phyloP scores from a whole-genome alignment of 2,888 invertebrate species.

The Limnephilus marmoratus region DNA sequence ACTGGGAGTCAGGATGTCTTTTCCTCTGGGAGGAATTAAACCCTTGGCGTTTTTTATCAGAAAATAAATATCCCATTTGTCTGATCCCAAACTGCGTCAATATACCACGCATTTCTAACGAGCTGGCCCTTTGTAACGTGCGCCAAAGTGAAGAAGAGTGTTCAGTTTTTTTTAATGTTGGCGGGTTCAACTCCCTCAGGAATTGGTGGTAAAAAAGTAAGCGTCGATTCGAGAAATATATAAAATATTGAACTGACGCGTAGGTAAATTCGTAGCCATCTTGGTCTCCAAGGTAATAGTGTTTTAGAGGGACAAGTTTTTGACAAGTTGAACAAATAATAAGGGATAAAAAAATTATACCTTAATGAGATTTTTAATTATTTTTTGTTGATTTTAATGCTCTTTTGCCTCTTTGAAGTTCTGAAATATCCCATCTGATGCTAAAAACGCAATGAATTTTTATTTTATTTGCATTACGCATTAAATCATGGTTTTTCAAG shows the following conservation, averaged over 20 bases:
- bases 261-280: not conserved
- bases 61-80: conserved; percentile 40
- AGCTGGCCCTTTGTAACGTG: not conserved
- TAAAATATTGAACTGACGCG: not conserved
- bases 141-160: not conserved
- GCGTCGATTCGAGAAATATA: not conserved
- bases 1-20: conserved; percentile 8
- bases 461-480: too few species aligned
- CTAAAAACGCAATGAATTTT: too few species aligned
- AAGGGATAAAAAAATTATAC: too few species aligned
- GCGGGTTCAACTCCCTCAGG: not conserved
- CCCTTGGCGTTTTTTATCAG: conserved; percentile 28
- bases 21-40: conserved; percentile 30
- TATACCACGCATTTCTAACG: conserved; percentile 29
- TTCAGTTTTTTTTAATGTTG: not conserved
- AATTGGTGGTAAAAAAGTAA: not conserved
- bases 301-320: not conserved
- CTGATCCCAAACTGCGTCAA: not conserved
- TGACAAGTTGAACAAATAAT: not conserved
- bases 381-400: too few species aligned
- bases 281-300: not conserved
- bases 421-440: too few species aligned
- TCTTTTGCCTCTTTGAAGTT: too few species aligned
- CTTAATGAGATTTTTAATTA: too few species aligned
- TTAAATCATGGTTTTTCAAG: too few species aligned